Conservation (phyloP, 2,797 vertebrate species). For the Ctenochaetus hawaiiensis region DNA sequence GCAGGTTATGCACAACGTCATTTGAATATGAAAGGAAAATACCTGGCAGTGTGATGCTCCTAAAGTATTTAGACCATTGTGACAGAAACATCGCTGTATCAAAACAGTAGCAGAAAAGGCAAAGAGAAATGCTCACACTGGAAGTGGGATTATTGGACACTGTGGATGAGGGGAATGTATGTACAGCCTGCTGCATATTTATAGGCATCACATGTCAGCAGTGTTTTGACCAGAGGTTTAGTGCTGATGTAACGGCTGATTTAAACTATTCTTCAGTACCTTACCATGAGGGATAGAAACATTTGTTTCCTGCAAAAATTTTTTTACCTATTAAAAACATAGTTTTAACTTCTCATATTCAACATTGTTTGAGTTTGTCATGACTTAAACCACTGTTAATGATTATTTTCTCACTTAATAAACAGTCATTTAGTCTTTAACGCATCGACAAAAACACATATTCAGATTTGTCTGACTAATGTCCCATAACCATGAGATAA, state of each 20-base stretch:
- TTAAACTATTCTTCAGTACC: not conserved
- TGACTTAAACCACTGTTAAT: not conserved
- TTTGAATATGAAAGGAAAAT: conserved; percentile 79
- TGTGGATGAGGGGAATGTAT: not conserved
- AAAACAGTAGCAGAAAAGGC: conserved; percentile 6
- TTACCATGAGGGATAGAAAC: not conserved
- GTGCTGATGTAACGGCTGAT: not conserved
- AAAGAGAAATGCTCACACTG: conserved; percentile 3
- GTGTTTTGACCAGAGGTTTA: not conserved
- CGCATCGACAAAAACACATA: not conserved
- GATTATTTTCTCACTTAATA: not conserved
- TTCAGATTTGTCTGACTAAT: conserved; percentile 5
- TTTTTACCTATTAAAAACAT: not conserved
- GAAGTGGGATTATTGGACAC: conserved; percentile 17
- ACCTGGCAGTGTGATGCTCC: conserved; percentile 54
- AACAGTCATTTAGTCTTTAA: not conserved
- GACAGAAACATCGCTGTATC: conserved; percentile 44
- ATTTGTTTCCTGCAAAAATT: not conserved
- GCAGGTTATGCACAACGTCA: conserved; percentile 57
- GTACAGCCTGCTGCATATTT: not conserved
- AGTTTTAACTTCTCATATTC: not conserved
- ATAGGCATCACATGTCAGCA: not conserved
- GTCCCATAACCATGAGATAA: not conserved
- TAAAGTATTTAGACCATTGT: conserved; percentile 62
- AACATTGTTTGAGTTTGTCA: not conserved